phyloP scores from a whole-genome alignment of 2,888 invertebrate genomes.

The Apoderus coryli region DNA sequence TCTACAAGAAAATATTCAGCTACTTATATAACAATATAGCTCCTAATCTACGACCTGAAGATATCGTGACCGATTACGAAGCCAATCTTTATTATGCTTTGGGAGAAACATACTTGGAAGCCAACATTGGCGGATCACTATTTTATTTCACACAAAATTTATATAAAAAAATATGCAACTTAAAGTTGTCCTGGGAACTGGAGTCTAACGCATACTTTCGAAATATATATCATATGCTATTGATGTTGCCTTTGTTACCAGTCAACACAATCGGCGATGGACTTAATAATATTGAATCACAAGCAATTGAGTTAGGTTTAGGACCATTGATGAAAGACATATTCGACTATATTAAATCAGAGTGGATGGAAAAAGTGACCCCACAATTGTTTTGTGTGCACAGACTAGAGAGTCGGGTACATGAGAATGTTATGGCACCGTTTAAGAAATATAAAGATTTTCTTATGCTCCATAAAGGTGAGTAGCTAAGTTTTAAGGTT shows the following conservation, averaged over 20 bases:
- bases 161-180: slow-evolving; percentile 28
- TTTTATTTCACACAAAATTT: slow-evolving; percentile 30
- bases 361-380: slow-evolving; percentile 29
- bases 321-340: slow-evolving; percentile 19
- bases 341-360: slow-evolving; percentile 23
- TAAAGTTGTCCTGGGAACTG: slow-evolving; percentile 25
- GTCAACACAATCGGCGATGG: slow-evolving; percentile 29
- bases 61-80: slow-evolving; percentile 31
- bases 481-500: too few relatives aligned
- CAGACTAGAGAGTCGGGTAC: slow-evolving; percentile 28
- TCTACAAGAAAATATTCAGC: slow-evolving; percentile 26
- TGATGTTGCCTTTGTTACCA: slow-evolving; percentile 30
- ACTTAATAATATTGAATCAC: slow-evolving; percentile 26
- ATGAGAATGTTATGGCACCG: slow-evolving; percentile 30
- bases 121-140: slow-evolving; percentile 29
- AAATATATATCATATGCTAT: slow-evolving; percentile 29
- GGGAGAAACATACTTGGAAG: slow-evolving; percentile 27
- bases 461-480: slow-evolving; percentile 25
- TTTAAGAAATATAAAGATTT: slow-evolving; percentile 30
- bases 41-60: slow-evolving; percentile 25
- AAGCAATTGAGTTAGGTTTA: slow-evolving; percentile 24
- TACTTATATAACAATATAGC: slow-evolving; percentile 25
- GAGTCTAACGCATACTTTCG: slow-evolving; percentile 28
- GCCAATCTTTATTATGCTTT: slow-evolving; percentile 28
- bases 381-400: slow-evolving; percentile 30